Conservation (phyloP, 2,888 invertebrate genomes). For the Sinhomidia bicolor region DNA sequence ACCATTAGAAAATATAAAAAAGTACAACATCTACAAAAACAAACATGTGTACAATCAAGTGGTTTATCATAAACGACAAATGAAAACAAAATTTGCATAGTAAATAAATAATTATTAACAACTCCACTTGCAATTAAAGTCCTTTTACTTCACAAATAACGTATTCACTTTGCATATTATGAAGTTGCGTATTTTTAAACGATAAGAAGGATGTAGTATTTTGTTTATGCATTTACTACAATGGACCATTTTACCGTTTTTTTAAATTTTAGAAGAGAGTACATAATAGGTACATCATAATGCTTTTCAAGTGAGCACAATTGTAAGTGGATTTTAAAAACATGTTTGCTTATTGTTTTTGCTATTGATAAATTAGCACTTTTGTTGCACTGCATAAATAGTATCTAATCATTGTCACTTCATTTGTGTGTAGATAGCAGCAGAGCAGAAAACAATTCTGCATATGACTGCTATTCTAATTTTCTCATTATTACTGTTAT, state of each 20-base stretch:
- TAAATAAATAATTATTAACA: not conserved
- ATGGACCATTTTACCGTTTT: not conserved
- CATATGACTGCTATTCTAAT: no score
- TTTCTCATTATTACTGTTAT: no score
- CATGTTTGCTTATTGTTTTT: not conserved
- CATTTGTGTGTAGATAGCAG: slow-evolving; percentile 9
- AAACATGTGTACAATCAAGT: not conserved
- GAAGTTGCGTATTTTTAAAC: not conserved
- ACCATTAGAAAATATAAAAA: not conserved
- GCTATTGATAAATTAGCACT: not conserved
- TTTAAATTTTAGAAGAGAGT: no score
- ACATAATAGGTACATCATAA: not conserved
- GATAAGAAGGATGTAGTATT: not conserved
- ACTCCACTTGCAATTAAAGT: not conserved
- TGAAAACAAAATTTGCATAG: slow-evolving; percentile 6
- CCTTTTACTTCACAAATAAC: not conserved
- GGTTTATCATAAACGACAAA: not conserved
- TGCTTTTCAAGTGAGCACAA: no score
- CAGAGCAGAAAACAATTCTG: not conserved
- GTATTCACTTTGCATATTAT: not conserved
- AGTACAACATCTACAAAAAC: not conserved
- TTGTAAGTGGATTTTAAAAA: slow-evolving; percentile 4
- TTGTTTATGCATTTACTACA: not conserved
- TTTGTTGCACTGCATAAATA: no score
- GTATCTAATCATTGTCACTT: slow-evolving; percentile 25